Evolutionary conservation across 2,113 vertebrate species (phyloP), one percentile per base, ranked within the genome.

Genomic region (Choloepus hoffmanni): DNA sequence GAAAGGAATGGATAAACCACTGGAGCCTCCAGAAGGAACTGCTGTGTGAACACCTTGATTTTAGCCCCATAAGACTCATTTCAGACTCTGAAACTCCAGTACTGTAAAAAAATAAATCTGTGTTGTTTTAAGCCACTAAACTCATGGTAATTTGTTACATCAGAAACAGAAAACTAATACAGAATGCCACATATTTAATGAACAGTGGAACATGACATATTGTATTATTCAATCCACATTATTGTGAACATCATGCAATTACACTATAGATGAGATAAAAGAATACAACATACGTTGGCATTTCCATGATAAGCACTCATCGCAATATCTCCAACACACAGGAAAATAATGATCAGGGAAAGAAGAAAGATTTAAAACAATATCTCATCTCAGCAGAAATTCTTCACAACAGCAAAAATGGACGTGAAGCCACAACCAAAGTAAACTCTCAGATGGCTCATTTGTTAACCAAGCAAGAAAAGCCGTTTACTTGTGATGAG

Each of bases 171-270:
- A 92, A 95, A 68, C 30, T 45, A 83, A 73, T 81, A 68, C 0
- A 78, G 30, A 79, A 40, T 68, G 30, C 26, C 13, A 85, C 21
- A 36, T 7, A 60, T 88, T 65, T 60, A 67, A 89, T 87, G 15
- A 10, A 93, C 21, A 53, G 23, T 83, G 50, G 33, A 72, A 33
- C 93, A 14, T 85, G 62, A 85, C 89, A 88, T 72, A 84, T 79
- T 83, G 90, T 85, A 84, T 89, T 82, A 70, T 40, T 93, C 67
- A 89, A 50, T 76, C 19, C 28, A 45, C 2, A 83, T 55, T 45
- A 18, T 55, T 55, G 53, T 55, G 53, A 15, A 13, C 14, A 55
- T 55, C 3, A 55, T 55, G 53, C 53, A 55, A 16, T 16, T 7
- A 55, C 53, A 55, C 53, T 55, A 55, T 15, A 16, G 53, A 55